Base-by-base conservation (phyloP, 2,888 invertebrate genomes). In the Luffia ferchaultella region DNA sequence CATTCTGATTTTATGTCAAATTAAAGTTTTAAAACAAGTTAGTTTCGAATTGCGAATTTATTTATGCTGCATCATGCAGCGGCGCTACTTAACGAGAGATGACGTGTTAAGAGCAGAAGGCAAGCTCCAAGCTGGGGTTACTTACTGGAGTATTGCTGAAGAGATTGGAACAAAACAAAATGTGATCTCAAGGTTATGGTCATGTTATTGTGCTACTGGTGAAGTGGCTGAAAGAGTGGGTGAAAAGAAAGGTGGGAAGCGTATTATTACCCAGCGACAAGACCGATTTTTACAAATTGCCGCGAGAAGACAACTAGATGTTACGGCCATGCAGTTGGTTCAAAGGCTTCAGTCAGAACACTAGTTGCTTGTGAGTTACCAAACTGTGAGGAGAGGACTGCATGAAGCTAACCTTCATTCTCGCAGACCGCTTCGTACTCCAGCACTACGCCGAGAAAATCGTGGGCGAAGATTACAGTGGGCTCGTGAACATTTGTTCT, bases 401-500 rank as follows among this genome's bases (percentile, higher is more conserved):
- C 40, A 40, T 40, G 40, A 40, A 40, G 40, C 12, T 15, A 15
- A 40, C 12, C 40, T 40, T 40, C 40, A 40, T 15, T 7, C 12
- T 40, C 40, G 40, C 12, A 40, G 40, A 40, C 40, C 40, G 7
- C 12, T 40, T 9, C 7, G 40, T 9, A 15, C 12, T 15, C 40
- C 40, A 40, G 40, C 40, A 7, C 40, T 15, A 40, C 19, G 47
- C 42, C 46, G n/a, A n/a, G n/a, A n/a, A n/a, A n/a, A n/a, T n/a
- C n/a, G n/a, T n/a, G n/a, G n/a, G n/a, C n/a, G n/a, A n/a, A n/a
- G n/a, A n/a, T n/a, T n/a, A n/a, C n/a, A n/a, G n/a, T n/a, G n/a
- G n/a, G n/a, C n/a, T n/a, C 30, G 41, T 30, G 46, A 46, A 40
- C 45, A 46, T 45, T 2, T 45, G 18, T 40, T 40, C 41, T 43